Conservation (phyloP, 2,113 vertebrate species). For the Morphnarchus princeps region DNA sequence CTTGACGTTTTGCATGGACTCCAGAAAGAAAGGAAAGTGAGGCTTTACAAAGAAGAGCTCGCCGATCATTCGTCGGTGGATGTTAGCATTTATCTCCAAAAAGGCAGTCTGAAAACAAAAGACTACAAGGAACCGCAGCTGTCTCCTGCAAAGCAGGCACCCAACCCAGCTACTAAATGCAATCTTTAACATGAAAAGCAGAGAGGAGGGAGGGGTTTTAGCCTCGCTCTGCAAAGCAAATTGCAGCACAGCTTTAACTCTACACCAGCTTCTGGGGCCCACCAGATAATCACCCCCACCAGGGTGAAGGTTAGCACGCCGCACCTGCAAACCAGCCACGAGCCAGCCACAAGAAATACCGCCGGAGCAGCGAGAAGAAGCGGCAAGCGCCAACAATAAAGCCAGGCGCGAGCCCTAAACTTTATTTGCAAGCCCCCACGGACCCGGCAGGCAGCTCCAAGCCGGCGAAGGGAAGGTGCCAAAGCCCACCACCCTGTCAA, state of each 20-base stretch:
- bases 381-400: not conserved
- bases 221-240: not conserved
- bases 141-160: not conserved
- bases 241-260: not conserved
- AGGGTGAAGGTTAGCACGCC: not conserved
- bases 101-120: constrained; percentile 38
- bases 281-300: not conserved
- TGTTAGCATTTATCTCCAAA: not conserved
- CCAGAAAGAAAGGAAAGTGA: not conserved
- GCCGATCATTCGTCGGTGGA: not conserved
- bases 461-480: constrained; percentile 24
- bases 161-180: not conserved
- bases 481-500: constrained; percentile 41
- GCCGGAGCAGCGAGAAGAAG: not conserved
- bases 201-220: not conserved
- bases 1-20: not conserved
- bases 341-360: constrained; percentile 24
- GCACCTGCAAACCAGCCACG: not conserved
- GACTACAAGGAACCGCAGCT: not conserved
- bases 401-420: not conserved
- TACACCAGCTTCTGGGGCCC: not conserved
- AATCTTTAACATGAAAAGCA: not conserved
- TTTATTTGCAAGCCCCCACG: not conserved
- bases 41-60: not conserved
- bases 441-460: constrained; percentile 23